Base-by-base conservation (phyloP, 2,113 vertebrate genomes). In the Onychostruthus taczanowskii region DNA sequence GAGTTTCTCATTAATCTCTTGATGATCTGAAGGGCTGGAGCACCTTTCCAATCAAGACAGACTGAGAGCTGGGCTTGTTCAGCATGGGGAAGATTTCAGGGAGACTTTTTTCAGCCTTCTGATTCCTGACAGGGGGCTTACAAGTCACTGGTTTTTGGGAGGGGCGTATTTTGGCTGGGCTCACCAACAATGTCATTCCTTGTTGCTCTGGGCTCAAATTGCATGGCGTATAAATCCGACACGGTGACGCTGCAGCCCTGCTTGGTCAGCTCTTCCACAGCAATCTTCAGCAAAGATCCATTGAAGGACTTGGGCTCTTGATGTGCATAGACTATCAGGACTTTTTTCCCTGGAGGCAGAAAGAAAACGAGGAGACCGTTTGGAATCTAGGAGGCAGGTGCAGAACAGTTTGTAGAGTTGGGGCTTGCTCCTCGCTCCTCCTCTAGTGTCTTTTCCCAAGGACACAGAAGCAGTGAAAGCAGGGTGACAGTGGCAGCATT, bases 251-350 rank as follows among this genome's bases (percentile, higher is more conserved):
- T 53, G 63, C 98, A 98, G 77, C 98, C 98, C 93, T 98, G 97
- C 53, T 66, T 92, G 78, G 64, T 92, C 64, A 98, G 7, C 22
- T 97, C 97, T 18, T 97, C 96, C 68, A 98, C 95, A 1, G 98
- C 97, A 79, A 95, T 35, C 2, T 66, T 93, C 96, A 98, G 93
- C 90, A 98, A 56, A n/a, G 98, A 93, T 10, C 97, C 98, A 0
- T 98, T 98, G n/a, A 98, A 92, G 66, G 98, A 98, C 44, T 49
- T 96, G 70, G 97, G 98, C 43, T 98, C 98, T 74, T 98, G 98
- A 63, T 98, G 97, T 1, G 98, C 98, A 4, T 98, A 98, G 37
- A 98, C 85, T n/a, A 98, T 97, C 62, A 98, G 96, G 59, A 98
- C 98, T 26, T 97, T 98, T 72, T 84, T 98, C 17, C 97, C 98